Conservation (phyloP, 2,113 vertebrate genomes). For the Meles meles region DNA sequence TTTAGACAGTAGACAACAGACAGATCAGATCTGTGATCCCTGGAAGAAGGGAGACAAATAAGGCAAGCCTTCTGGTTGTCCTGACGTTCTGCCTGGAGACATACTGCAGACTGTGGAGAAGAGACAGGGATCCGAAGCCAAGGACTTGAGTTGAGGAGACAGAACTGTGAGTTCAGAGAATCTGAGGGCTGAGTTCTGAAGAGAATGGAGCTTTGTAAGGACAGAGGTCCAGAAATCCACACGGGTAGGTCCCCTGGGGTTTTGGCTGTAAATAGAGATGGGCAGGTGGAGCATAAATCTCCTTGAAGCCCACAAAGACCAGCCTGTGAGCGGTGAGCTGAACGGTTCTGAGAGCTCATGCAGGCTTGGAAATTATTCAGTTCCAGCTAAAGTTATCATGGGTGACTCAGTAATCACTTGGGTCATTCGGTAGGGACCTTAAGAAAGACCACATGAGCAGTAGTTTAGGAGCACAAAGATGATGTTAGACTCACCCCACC, state of each 20-base stretch:
- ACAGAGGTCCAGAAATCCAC: neutral
- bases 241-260: neutral
- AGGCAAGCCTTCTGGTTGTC: accelerated
- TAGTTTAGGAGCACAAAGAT: neutral
- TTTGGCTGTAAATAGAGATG: neutral
- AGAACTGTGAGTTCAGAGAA: neutral
- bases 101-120: neutral
- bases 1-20: neutral
- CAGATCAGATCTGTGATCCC: neutral
- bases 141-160: neutral
- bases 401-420: neutral
- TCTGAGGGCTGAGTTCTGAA: neutral
- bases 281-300: accelerated
- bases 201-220: neutral
- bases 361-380: neutral
- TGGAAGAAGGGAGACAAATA: neutral
- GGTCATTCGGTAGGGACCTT: neutral
- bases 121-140: neutral
- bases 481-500: too few relatives aligned
- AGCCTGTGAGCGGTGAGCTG: neutral
- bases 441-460: neutral
- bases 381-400: neutral
- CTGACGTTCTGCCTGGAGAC: neutral
- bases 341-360: neutral
- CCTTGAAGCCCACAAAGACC: neutral